phyloP scores from a whole-genome alignment of 1,140 invertebrate species.

The Tachypleus tridentatus region DNA sequence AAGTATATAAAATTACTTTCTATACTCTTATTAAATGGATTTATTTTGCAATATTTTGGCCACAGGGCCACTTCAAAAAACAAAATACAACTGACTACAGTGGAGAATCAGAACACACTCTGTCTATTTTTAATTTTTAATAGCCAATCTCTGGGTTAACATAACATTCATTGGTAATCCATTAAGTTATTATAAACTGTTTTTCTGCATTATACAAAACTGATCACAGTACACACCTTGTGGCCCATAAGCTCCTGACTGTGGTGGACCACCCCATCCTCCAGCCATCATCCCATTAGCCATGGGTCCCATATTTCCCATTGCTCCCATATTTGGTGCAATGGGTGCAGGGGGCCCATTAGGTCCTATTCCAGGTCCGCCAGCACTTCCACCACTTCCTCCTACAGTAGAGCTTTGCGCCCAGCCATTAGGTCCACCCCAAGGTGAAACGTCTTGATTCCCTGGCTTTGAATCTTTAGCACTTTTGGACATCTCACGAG shows the following conservation, averaged over 20 bases:
- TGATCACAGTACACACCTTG: slow-evolving; percentile 9
- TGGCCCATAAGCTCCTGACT: slow-evolving; percentile 15
- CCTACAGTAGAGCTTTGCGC: slow-evolving; percentile 47
- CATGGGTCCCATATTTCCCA: slow-evolving; percentile 27
- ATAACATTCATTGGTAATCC: too few relatives aligned
- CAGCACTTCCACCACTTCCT: slow-evolving; percentile 50
- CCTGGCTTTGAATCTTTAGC: neutral
- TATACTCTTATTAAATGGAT: too few relatives aligned
- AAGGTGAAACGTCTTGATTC: slow-evolving; percentile 27
- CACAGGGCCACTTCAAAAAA: too few relatives aligned
- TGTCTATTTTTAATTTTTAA: too few relatives aligned
- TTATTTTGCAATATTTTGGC: too few relatives aligned
- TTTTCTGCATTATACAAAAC: too few relatives aligned
- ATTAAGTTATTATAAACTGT: too few relatives aligned
- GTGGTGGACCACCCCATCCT: slow-evolving; percentile 16
- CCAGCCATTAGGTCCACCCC: slow-evolving; percentile 46
- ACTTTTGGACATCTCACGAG: slow-evolving; percentile 53
- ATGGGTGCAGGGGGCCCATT: slow-evolving; percentile 5
- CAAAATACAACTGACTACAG: too few relatives aligned
- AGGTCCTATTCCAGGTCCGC: slow-evolving; percentile 39
- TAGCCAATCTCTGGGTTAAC: too few relatives aligned
- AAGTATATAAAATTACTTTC: too few relatives aligned
- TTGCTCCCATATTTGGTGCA: slow-evolving; percentile 11
- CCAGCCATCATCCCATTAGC: slow-evolving; percentile 20
- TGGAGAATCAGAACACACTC: too few relatives aligned